Conservation (phyloP, 92 coral and sea anemone species). For the Paragorgia papillata region DNA sequence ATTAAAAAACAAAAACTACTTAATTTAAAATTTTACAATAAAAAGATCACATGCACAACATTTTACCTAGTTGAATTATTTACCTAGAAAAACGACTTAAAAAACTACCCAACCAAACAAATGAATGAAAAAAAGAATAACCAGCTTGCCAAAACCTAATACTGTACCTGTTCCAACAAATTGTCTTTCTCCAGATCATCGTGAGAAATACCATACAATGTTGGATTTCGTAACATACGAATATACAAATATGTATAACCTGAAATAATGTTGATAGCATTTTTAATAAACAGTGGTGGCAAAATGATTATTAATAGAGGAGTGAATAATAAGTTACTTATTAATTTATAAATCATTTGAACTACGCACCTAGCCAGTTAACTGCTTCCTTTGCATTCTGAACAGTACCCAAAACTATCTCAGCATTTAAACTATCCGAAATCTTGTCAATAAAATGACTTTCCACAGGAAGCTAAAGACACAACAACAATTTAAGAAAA, state of each 20-base stretch:
- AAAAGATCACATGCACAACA: no score
- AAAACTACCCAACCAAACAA: no score
- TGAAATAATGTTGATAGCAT: constrained; percentile 20
- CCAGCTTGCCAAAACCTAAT: neutral
- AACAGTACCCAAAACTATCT: constrained; percentile 94
- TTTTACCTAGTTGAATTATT: no score
- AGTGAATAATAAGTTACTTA: no score
- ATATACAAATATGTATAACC: constrained; percentile 96
- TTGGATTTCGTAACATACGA: constrained; percentile 92
- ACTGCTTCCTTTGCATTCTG: constrained; percentile 98
- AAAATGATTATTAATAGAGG: no score
- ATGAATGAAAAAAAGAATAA: no score
- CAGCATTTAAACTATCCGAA: constrained; percentile 97
- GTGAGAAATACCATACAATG: constrained; percentile 87
- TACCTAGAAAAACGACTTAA: no score
- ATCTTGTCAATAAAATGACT: constrained; percentile 92
- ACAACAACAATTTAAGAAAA: constrained; percentile 3
- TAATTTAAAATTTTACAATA: no score
- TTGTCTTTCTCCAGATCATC: constrained; percentile 93
- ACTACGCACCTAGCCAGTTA: constrained; percentile 84
- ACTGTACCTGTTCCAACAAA: constrained; percentile 94
- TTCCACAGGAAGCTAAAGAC: constrained; percentile 86
- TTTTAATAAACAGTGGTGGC: neutral
- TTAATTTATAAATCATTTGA: neutral
- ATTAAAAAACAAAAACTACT: neutral